Conservation (phyloP, 92 coral and sea anemone species). For the Zoanthus solanderi region DNA sequence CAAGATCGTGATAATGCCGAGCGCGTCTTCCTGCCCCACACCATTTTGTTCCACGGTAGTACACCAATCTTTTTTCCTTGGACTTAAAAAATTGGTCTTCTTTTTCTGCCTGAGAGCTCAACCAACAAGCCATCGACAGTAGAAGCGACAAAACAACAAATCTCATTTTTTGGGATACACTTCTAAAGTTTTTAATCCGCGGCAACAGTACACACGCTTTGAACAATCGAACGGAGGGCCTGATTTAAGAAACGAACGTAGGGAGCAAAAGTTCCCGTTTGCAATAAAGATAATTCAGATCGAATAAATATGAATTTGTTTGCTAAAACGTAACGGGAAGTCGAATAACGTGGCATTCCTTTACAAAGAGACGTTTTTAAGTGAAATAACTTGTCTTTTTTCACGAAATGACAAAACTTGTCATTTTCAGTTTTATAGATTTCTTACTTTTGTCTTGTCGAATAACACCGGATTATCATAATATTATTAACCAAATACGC, state of each 20-base stretch:
- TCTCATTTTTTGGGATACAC: neutral
- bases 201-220: neutral
- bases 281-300: neutral
- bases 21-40: conserved; percentile 20
- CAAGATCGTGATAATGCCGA: conserved; percentile 19
- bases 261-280: neutral
- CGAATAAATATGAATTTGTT: neutral
- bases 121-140: conserved; percentile 3
- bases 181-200: neutral
- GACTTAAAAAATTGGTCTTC: neutral
- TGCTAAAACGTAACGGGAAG: neutral
- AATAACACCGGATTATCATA: too few species aligned
- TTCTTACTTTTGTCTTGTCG: too few species aligned
- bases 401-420: too few species aligned
- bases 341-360: neutral
- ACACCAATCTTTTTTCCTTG: neutral
- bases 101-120: neutral
- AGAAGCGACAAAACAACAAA: neutral
- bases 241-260: neutral
- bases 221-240: neutral
- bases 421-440: too few species aligned
- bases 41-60: conserved; percentile 19
- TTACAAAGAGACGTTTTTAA: neutral
- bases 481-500: too few species aligned
- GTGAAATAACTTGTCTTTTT: too few species aligned